Conservation (phyloP, 2,797 vertebrate species). For the Semotilus atromaculatus region DNA sequence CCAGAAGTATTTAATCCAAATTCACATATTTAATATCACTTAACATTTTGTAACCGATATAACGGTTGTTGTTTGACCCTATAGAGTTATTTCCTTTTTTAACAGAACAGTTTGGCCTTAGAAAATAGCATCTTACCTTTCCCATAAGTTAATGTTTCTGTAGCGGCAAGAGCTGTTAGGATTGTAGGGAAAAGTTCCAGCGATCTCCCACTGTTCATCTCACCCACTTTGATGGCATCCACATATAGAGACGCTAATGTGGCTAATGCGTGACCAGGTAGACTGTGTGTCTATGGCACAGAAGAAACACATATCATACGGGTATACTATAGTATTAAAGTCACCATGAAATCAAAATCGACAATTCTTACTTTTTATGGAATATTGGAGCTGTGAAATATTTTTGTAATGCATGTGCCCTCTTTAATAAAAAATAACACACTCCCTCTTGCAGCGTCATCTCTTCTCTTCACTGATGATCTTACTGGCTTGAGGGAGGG, state of each 20-base stretch:
- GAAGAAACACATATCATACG: neutral
- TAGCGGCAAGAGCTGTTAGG: slow-evolving; percentile 85
- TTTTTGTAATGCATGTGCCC: neutral
- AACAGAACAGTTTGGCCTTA: neutral
- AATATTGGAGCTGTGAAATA: neutral
- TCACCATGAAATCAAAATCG: neutral
- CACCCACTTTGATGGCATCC: slow-evolving; percentile 85
- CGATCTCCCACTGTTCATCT: slow-evolving; percentile 88
- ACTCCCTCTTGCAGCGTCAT: neutral
- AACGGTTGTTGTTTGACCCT: neutral
- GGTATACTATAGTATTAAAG: slow-evolving; percentile 2
- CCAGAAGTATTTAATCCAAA: neutral
- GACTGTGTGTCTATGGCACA: slow-evolving; percentile 80
- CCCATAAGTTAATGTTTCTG: slow-evolving; percentile 84
- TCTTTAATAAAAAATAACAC: neutral
- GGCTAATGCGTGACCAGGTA: slow-evolving; percentile 82
- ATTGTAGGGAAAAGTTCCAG: slow-evolving; percentile 94
- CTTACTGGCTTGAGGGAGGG: neutral
- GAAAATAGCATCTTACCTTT: slow-evolving; percentile 80
- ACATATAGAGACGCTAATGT: slow-evolving; percentile 87
- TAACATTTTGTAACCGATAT: neutral
- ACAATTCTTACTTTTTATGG: neutral
- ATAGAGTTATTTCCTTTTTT: neutral
- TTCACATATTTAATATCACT: neutral
- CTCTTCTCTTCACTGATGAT: neutral